Percentiles rank a stretch among this genome's conserved stretches.
Evolutionary conservation across 1,140 invertebrate species (phyloP).

Genomic region (Pseudomyrmex gracilis): DNA sequence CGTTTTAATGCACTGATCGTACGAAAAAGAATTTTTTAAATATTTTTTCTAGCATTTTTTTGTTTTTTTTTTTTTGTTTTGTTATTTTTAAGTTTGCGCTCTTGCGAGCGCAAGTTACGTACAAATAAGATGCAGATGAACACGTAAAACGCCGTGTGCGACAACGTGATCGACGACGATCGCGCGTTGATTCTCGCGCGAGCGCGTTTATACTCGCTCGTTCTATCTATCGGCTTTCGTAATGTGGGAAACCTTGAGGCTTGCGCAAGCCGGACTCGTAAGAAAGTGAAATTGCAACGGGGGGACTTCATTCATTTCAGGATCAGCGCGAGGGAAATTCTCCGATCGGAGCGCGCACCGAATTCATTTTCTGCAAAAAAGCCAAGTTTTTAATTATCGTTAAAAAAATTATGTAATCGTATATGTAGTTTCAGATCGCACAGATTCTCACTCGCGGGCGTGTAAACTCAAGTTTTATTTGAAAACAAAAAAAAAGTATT

Average conservation of each 20-base stretch:
- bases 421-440: neutral
- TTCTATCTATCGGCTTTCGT: slow-evolving; percentile 82
- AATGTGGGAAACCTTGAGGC: slow-evolving; percentile 84
- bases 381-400: neutral
- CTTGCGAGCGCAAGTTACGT: no score
- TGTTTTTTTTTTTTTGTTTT: no score
- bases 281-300: slow-evolving; percentile 84
- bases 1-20: no score
- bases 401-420: neutral
- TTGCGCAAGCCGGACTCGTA: slow-evolving; percentile 82
- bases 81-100: no score
- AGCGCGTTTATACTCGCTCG: slow-evolving; percentile 56
- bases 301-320: slow-evolving; percentile 83
- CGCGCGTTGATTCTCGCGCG: neutral
- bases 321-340: slow-evolving; percentile 55
- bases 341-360: slow-evolving; percentile 20
- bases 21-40: no score
- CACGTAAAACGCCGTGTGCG: slow-evolving; percentile 37
- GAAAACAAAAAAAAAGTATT: no score
- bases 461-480: no score
- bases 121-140: slow-evolving; percentile 31
- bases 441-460: no score
- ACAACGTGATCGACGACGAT: slow-evolving; percentile 34
- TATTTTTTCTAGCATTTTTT: no score
- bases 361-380: slow-evolving; percentile 10